Conservation (phyloP, 2,888 invertebrate species). For the Formica aserva region DNA sequence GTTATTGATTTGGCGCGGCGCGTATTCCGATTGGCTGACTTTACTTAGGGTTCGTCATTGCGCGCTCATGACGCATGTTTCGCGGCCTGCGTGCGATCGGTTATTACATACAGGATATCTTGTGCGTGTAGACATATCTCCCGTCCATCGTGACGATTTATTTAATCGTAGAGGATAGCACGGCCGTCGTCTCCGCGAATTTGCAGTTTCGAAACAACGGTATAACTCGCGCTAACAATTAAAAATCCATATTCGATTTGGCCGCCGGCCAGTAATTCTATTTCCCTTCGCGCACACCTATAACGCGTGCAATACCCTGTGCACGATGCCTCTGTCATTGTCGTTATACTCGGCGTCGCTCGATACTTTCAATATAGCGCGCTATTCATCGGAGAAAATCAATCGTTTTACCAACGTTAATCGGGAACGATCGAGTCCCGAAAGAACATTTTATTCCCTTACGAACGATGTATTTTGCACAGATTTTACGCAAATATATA, state of each 20-base stretch:
- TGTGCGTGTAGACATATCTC: neutral
- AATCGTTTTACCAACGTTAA: neutral
- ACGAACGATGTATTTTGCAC: neutral
- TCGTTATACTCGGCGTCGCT: neutral
- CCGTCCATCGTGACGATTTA: slow-evolving; percentile 55
- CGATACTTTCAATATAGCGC: slow-evolving; percentile 14
- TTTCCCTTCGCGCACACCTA: slow-evolving; percentile 64
- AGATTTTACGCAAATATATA: neutral
- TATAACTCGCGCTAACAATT: slow-evolving; percentile 67
- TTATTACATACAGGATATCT: neutral
- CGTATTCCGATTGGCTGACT: slow-evolving; percentile 58
- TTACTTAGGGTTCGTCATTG: slow-evolving; percentile 66
- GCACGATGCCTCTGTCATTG: neutral
- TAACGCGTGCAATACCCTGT: neutral
- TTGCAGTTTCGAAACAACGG: slow-evolving; percentile 60
- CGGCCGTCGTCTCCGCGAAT: slow-evolving; percentile 34
- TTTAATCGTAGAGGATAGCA: slow-evolving; percentile 54
- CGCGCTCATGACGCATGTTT: slow-evolving; percentile 50
- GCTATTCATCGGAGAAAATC: neutral
- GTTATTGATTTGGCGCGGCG: slow-evolving; percentile 63
- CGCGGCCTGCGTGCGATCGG: slow-evolving; percentile 10
- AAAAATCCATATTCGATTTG: slow-evolving; percentile 78
- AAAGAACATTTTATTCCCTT: neutral
- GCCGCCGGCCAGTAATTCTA: slow-evolving; percentile 71
- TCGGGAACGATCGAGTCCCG: neutral